phyloP scores from a whole-genome alignment of 1,140 invertebrate genomes.

The Micrasema longulum region DNA sequence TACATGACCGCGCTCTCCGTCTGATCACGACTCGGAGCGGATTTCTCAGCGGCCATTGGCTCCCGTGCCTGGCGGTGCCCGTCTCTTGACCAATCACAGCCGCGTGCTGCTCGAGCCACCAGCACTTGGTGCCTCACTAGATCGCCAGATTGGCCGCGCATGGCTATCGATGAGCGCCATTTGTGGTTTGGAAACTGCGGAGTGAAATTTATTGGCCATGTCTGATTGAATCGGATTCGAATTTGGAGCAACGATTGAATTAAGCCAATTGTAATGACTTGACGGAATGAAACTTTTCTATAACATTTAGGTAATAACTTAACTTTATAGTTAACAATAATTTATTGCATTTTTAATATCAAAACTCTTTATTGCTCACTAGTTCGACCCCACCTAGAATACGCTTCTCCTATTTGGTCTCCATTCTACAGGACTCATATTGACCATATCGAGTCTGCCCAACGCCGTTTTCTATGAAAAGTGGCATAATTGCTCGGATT shows the following conservation, averaged over 20 bases:
- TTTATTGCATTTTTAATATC: too few relatives aligned
- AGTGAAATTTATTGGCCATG: background rate
- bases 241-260: background rate
- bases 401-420: too few relatives aligned
- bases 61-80: constrained; percentile 19
- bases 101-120: background rate
- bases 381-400: too few relatives aligned
- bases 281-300: too few relatives aligned
- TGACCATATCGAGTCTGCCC: too few relatives aligned
- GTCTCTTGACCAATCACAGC: constrained; percentile 31
- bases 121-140: background rate
- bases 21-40: background rate
- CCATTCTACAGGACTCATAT: too few relatives aligned
- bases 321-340: too few relatives aligned
- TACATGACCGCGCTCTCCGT: background rate
- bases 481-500: too few relatives aligned
- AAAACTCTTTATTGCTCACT: too few relatives aligned
- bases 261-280: too few relatives aligned
- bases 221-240: background rate
- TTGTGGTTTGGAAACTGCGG: constrained; percentile 8
- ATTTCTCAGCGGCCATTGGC: constrained; percentile 21
- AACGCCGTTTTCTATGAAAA: too few relatives aligned
- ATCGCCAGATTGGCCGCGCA: constrained; percentile 4
- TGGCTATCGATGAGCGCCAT: constrained; percentile 3
- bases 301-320: too few relatives aligned